phyloP scores from a whole-genome alignment of 2,888 invertebrate species.

The Drosophila tanythrix region DNA sequence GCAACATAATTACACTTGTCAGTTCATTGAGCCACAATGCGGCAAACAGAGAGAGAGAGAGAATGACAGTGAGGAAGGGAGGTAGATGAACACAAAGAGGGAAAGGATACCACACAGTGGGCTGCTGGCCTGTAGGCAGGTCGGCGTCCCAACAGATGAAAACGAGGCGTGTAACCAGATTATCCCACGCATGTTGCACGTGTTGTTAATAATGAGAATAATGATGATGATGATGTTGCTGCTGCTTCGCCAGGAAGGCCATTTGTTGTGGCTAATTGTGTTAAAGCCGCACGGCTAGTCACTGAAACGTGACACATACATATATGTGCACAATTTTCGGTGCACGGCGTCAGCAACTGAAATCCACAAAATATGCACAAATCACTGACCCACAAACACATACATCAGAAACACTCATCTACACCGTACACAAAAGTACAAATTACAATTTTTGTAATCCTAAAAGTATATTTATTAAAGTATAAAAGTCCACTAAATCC shows the following conservation, averaged over 20 bases:
- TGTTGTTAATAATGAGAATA: conserved; percentile 42
- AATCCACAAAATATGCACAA: conserved; percentile 53
- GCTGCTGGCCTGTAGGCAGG: conserved; percentile 26
- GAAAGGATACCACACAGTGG: neutral
- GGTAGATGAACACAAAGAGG: neutral
- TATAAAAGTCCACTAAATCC: neutral
- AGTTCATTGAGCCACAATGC: conserved; percentile 78
- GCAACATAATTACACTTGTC: conserved; percentile 79
- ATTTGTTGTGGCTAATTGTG: conserved; percentile 74
- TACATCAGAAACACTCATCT: conserved; percentile 9
- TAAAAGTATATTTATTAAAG: neutral
- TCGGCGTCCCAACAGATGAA: conserved; percentile 43
- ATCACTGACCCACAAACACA: conserved; percentile 32
- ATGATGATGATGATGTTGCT: conserved; percentile 41
- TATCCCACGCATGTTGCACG: conserved; percentile 59
- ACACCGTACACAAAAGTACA: neutral
- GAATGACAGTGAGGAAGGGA: neutral
- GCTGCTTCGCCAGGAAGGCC: conserved; percentile 44
- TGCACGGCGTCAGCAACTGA: conserved; percentile 24
- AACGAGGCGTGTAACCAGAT: conserved; percentile 36
- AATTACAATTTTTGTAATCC: neutral
- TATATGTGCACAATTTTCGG: conserved; percentile 59
- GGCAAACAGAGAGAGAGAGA: conserved; percentile 17
- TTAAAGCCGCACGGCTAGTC: conserved; percentile 72
- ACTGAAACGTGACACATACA: conserved; percentile 74